These are phyloP conservation scores for Scrobipalpa costella DNA, from an alignment of 2,888 invertebrate genomes.

Conservation along the genomic window DNA sequence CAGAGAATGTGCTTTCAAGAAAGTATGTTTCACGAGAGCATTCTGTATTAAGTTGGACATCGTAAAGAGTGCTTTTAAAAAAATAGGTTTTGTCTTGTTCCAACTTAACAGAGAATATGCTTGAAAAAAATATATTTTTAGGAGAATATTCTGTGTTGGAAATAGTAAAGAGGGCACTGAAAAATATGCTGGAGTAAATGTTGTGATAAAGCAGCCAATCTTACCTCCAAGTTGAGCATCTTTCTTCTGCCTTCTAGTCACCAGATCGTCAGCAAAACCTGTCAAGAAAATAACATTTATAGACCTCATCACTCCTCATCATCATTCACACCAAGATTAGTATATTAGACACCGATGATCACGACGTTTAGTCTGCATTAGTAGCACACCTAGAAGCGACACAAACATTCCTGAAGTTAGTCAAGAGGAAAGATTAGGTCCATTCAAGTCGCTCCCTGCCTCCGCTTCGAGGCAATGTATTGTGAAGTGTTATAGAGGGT, in stretches of 20 bases:
- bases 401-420: conserved; percentile 60
- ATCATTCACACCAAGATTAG: conserved; percentile 41
- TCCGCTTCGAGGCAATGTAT: conserved; percentile 23
- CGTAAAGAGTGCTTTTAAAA: not conserved
- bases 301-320: not conserved
- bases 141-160: no score
- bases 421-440: conserved; percentile 53
- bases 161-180: no score
- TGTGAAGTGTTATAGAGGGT: conserved; percentile 2
- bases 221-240: conserved; percentile 78
- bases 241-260: conserved; percentile 77
- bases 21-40: not conserved
- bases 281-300: conserved; percentile 40
- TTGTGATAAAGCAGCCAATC: no score
- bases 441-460: conserved; percentile 49
- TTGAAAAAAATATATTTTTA: no score
- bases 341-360: conserved; percentile 58
- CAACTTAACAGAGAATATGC: no score
- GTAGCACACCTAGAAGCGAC: conserved; percentile 75
- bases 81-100: no score
- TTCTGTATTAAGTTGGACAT: not conserved
- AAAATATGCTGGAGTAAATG: no score
- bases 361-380: conserved; percentile 64
- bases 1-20: not conserved
- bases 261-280: conserved; percentile 80